Base-by-base conservation (phyloP, 92 coral and sea anemone species). In the Epizoanthus ramosus region DNA sequence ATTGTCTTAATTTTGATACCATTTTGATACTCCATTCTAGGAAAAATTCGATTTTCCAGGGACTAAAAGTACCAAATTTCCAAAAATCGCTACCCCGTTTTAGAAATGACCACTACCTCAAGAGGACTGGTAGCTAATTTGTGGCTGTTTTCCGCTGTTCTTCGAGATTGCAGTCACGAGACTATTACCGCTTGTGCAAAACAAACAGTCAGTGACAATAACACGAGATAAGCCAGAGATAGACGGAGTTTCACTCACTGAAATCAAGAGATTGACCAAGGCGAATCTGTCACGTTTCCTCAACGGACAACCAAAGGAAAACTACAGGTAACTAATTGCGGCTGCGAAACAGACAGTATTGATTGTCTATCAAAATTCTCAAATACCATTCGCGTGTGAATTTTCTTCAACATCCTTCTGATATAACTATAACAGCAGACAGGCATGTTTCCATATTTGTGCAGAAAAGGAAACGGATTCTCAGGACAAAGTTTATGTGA, bases 101-200 rank as follows among this genome's bases (percentile, higher is more conserved):
- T n/a, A n/a, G n/a, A n/a, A n/a, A n/a, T n/a, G n/a, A n/a, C n/a
- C n/a, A 28, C 31, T 28, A 5, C 43, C 53, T 8, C 7, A 47
- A 47, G 53, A 47, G 54, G 54, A 47, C 13, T 47, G 54, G 66
- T 19, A 21, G 66, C 25, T 24, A 18, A 2, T 47, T 47, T 47
- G 54, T 47, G 54, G 15, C 31, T 67, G 45, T 33, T 25, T 16
- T 67, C 71, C 71, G 71, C 71, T 67, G 71, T 67, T 16, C 71
- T 25, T 31, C 21, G 21, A 33, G 47, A 67, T 67, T 67, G 71
- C 71, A 33, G 71, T 14, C 50, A 6, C 71, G 71, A 33, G 12
- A 3, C 23, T 33, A 28, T 28, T 37, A 37, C 43, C 43, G 43
- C 43, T 37, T 37, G 43, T 37, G 21, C 45, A 66, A 66, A 66